phyloP scores from a whole-genome alignment of 1,140 invertebrate genomes.

The Goniozus legneri region DNA sequence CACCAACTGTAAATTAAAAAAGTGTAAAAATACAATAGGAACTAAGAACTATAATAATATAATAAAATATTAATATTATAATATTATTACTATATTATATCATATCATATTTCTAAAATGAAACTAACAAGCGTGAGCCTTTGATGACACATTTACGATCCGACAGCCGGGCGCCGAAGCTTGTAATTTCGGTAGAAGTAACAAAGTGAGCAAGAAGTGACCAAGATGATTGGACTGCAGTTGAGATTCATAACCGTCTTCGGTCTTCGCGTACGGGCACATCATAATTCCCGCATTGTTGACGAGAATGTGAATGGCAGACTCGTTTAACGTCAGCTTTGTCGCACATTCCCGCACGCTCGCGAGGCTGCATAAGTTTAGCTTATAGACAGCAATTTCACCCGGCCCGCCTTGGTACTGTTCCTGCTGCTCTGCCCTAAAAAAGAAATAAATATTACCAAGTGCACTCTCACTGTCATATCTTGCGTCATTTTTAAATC shows the following conservation, averaged over 20 bases:
- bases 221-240: conserved; percentile 77
- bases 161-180: conserved; percentile 58
- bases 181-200: conserved; percentile 65
- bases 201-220: conserved; percentile 79
- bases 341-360: conserved; percentile 71
- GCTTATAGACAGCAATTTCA: conserved; percentile 58
- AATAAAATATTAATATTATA: conserved; percentile 3
- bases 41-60: too few relatives aligned
- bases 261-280: conserved; percentile 63
- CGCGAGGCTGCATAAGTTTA: conserved; percentile 69
- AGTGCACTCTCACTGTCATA: background rate
- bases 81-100: background rate
- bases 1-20: conserved; percentile 57
- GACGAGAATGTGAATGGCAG: conserved; percentile 68
- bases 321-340: conserved; percentile 58
- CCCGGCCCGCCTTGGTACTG: conserved; percentile 52
- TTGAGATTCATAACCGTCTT: conserved; percentile 79
- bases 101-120: too few relatives aligned
- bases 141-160: conserved; percentile 72
- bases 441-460: conserved; percentile 11
- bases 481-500: background rate
- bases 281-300: conserved; percentile 82
- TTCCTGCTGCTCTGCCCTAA: conserved; percentile 28
- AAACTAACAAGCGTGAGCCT: too few relatives aligned
- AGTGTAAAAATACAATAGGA: conserved; percentile 7